Evolutionary conservation across 2,797 vertebrate genomes (phyloP).

Genomic region (Melanotaenia parkinsoni): DNA sequence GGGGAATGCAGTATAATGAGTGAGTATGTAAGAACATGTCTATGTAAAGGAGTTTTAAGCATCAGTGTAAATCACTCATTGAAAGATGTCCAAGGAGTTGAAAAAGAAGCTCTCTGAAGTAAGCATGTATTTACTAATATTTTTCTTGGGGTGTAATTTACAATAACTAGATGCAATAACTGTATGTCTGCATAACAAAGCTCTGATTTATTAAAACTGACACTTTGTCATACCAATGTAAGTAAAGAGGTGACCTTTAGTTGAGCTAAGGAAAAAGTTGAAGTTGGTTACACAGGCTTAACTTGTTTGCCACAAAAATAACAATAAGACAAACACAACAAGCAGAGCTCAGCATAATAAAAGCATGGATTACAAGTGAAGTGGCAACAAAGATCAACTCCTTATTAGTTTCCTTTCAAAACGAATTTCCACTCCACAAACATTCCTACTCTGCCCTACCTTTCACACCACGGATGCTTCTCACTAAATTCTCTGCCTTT

Average conservation of each 20-base stretch:
- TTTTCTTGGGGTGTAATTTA: slow-evolving; percentile 53
- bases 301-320: slow-evolving; percentile 36
- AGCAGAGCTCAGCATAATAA: slow-evolving; percentile 19
- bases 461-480: slow-evolving; percentile 48
- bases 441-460: slow-evolving; percentile 38
- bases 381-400: slow-evolving; percentile 44
- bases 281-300: slow-evolving; percentile 25
- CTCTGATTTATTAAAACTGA: slow-evolving; percentile 39
- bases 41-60: slow-evolving; percentile 53
- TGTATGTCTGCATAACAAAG: slow-evolving; percentile 31
- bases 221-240: slow-evolving; percentile 50
- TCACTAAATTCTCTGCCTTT: slow-evolving; percentile 61
- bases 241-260: slow-evolving; percentile 29
- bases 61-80: slow-evolving; percentile 48
- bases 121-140: slow-evolving; percentile 52
- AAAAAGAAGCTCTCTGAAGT: slow-evolving; percentile 61
- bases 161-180: slow-evolving; percentile 51
- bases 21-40: slow-evolving; percentile 51
- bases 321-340: slow-evolving; percentile 34
- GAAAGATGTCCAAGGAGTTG: slow-evolving; percentile 41
- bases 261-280: slow-evolving; percentile 24
- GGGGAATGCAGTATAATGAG: slow-evolving; percentile 45
- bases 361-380: slow-evolving; percentile 51
- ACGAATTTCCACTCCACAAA: slow-evolving; percentile 44
- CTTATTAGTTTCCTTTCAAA: slow-evolving; percentile 56